Evolutionary conservation across 2,797 vertebrate species (phyloP).

Genomic region (Enteromius thamalakanensis): DNA sequence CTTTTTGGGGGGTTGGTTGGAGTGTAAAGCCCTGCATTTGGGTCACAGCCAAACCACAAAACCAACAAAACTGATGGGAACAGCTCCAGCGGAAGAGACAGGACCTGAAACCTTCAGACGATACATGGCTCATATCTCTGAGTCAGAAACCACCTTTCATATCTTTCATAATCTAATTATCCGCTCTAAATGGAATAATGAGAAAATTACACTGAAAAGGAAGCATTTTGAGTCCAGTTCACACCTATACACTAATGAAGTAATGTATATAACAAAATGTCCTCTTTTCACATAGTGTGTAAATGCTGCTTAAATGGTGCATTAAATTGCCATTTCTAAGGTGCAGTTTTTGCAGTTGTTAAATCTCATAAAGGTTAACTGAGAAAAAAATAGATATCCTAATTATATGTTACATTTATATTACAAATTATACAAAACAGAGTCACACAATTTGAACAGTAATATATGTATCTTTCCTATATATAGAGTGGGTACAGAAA

Average conservation of each 20-base stretch:
- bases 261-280: not conserved
- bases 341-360: not conserved
- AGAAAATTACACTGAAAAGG: not conserved
- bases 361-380: not conserved
- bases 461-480: no score
- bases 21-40: not conserved
- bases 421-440: not conserved
- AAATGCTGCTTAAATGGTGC: conserved; percentile 1
- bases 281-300: not conserved
- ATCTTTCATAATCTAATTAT: not conserved
- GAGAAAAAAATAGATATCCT: not conserved
- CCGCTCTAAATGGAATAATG: conserved; percentile 8
- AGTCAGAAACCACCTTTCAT: not conserved
- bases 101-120: not conserved
- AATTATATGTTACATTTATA: not conserved
- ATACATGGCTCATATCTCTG: not conserved
- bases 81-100: not conserved
- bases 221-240: not conserved
- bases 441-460: not conserved
- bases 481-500: no score
- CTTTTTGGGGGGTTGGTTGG: not conserved
- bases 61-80: not conserved
- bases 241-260: not conserved
- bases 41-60: not conserved
- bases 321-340: not conserved